Conservation (phyloP, 2,888 invertebrate genomes). For the Athetis lepigone region DNA sequence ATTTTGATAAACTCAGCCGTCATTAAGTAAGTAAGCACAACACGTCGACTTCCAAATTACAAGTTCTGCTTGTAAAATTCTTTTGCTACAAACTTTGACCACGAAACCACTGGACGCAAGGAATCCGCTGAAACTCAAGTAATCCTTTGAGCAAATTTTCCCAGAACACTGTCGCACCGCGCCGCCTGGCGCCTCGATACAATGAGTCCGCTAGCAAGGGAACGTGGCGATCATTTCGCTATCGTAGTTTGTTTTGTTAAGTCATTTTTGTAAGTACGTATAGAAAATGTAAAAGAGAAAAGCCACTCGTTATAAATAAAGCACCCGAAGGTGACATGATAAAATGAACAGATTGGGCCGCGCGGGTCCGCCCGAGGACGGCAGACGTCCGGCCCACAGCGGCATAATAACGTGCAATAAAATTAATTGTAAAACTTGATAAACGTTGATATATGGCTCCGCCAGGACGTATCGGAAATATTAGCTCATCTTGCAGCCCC, state of each 20-base stretch:
- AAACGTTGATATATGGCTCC: constrained; percentile 57
- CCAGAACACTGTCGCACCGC: too few species aligned
- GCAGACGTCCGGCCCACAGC: constrained; percentile 5
- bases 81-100: too few species aligned
- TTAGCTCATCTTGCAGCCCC: constrained; percentile 35
- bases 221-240: too few species aligned
- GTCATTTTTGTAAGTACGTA: neutral
- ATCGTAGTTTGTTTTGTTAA: too few species aligned
- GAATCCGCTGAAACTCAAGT: neutral
- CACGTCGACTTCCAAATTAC: neutral
- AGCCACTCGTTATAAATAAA: neutral
- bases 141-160: constrained; percentile 3
- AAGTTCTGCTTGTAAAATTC: too few species aligned
- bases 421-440: constrained; percentile 60
- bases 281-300: neutral
- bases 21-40: too few species aligned
- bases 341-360: constrained; percentile 30
- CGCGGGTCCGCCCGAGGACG: neutral
- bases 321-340: neutral
- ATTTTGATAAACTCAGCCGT: too few species aligned
- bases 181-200: too few species aligned
- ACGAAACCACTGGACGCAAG: neutral
- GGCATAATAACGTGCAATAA: constrained; percentile 45
- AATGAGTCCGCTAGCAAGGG: too few species aligned
- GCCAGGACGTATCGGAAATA: constrained; percentile 62